Evolutionary conservation across 2,888 invertebrate species (phyloP).

Genomic region (Lasioglossum oenotherae): DNA sequence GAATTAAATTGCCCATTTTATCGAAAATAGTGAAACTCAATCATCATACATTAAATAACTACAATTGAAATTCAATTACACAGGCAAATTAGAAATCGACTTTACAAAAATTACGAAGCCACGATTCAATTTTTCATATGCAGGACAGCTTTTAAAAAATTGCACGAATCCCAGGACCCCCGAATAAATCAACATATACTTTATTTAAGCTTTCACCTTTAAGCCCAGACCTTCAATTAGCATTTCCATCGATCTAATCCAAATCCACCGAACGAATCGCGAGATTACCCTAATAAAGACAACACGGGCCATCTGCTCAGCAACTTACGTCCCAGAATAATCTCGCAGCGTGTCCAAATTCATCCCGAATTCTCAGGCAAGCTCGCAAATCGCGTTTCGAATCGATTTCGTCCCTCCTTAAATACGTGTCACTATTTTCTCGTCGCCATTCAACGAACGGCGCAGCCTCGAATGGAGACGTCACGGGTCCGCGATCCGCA

Average conservation of each 20-base stretch:
- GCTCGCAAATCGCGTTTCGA: constrained; percentile 17
- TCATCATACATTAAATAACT: no score
- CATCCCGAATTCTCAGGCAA: not conserved
- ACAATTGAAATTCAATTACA: not conserved
- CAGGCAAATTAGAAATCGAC: not conserved
- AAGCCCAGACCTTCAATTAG: not conserved
- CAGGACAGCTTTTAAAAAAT: not conserved
- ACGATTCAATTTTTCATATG: not conserved
- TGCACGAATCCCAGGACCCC: not conserved
- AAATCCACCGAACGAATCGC: constrained; percentile 10
- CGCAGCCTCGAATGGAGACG: constrained; percentile 40
- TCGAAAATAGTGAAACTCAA: not conserved
- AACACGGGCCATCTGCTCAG: not conserved
- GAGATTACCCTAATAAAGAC: not conserved
- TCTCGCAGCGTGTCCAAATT: constrained; percentile 1
- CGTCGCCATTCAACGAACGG: not conserved
- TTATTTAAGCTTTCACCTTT: not conserved
- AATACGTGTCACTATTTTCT: constrained; percentile 9
- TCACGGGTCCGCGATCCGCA: constrained; percentile 30
- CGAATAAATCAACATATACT: not conserved
- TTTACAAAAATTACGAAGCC: not conserved
- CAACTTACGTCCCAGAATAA: not conserved
- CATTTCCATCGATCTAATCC: constrained; percentile 1
- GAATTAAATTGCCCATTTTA: not conserved
- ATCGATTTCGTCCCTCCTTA: constrained; percentile 1